A percentile compares a stretch with the other conserved stretches of the same genome.
phyloP scores from a whole-genome alignment of 2,113 vertebrate genomes.

The Nymphicus hollandicus region DNA sequence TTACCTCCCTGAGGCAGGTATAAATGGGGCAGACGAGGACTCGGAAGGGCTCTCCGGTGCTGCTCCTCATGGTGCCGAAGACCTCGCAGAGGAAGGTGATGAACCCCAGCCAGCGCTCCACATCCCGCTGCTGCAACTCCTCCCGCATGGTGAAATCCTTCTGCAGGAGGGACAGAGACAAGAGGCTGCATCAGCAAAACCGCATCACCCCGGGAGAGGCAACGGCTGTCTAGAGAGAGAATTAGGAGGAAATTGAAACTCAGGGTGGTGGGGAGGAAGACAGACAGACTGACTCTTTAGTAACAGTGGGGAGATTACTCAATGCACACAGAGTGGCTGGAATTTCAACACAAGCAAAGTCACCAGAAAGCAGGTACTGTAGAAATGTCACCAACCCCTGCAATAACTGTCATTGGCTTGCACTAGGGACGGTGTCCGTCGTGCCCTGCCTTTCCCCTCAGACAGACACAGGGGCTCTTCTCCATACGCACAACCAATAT shows the following conservation, averaged over 20 bases:
- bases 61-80: constrained; percentile 96
- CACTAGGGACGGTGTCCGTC: neutral
- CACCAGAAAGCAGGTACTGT: constrained; percentile 37
- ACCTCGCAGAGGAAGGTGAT: constrained; percentile 98
- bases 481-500: neutral
- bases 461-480: rapidly evolving
- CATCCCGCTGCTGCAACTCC: constrained; percentile 88
- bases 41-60: constrained; percentile 89
- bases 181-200: constrained; percentile 38
- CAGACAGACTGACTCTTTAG: constrained; percentile 41
- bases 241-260: constrained; percentile 42
- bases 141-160: constrained; percentile 91
- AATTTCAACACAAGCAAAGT: constrained; percentile 44
- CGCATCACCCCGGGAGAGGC: neutral
- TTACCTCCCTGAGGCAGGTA: constrained; percentile 97
- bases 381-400: neutral
- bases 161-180: constrained; percentile 74
- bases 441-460: rapidly evolving
- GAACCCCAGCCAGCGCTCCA: constrained; percentile 96
- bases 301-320: neutral
- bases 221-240: neutral
- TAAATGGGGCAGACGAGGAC: constrained; percentile 97
- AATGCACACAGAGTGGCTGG: rapidly evolving
- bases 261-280: neutral
- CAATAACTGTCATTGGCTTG: neutral